Evolutionary conservation across 1,140 invertebrate species (phyloP).

Genomic region (Linepithema humile): DNA sequence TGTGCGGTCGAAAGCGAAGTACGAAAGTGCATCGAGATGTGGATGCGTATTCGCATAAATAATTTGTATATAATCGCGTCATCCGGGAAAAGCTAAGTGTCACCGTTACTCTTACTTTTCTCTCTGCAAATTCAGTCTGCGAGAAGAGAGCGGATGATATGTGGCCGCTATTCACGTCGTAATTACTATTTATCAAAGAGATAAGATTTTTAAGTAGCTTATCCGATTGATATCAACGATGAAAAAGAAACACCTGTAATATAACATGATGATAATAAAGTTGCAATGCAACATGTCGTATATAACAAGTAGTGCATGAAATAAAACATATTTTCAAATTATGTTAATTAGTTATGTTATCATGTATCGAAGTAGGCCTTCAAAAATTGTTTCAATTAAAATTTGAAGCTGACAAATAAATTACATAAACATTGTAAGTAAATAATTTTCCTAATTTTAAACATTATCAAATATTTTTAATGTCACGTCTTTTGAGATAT

Average conservation of each 20-base stretch:
- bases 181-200: not conserved
- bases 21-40: not conserved
- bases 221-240: not conserved
- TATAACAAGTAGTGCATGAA: not conserved
- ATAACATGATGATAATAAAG: no score
- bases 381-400: not conserved
- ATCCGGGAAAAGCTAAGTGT: conserved; percentile 4
- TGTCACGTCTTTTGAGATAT: no score
- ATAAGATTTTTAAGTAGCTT: not conserved
- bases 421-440: not conserved
- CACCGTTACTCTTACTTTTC: conserved; percentile 1
- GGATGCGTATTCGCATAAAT: not conserved
- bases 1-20: not conserved
- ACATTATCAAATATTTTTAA: no score
- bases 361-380: not conserved
- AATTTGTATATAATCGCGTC: not conserved
- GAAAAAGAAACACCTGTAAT: not conserved
- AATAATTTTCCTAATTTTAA: no score
- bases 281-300: no score
- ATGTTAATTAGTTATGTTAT: not conserved
- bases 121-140: not conserved
- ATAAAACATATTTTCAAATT: not conserved
- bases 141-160: not conserved
- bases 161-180: not conserved
- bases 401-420: not conserved